Base-by-base conservation (phyloP, 2,888 invertebrate genomes). In the Apodemia zela region DNA sequence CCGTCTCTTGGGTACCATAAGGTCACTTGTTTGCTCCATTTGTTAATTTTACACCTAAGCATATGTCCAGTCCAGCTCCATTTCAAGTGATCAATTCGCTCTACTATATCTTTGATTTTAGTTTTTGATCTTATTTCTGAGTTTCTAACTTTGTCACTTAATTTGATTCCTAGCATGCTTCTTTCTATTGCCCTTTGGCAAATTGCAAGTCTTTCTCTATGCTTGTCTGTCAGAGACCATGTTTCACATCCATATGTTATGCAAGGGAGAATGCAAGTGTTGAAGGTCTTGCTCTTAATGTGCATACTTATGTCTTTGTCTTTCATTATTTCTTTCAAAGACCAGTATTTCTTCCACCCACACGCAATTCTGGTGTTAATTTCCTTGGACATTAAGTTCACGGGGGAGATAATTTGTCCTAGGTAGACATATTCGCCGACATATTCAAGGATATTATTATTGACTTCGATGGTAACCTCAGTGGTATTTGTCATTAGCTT, bases 331-430 rank as follows among this genome's bases (percentile, higher is more conserved):
- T n/a, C n/a, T 42, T 10, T 6, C 15, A 11, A 2, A 15, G 51
- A 2, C 67, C 67, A 69, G 61, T 65, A 67, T 54, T 61, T 63
- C 59, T 61, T 68, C 68, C 68, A 68, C 38, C 64, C 62, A 6
- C 61, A 59, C 5, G 62, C 62, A 54, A 68, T 65, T 51, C 68
- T 33, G 49, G 35, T 68, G 25, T 67, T 57, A 47, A 69, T 63
- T 67, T 69, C 66, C 61, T 64, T 64, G 25, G 66, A 42, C 65
- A 63, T 65, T 47, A 1, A 15, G n/a, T 67, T 62, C 35, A 5
- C 11, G 42, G 65, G 58, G 49, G 67, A 65, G 47, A 67, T 65
- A 35, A 65, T 67, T 59, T 65, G 64, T 38, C 64, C 64, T 42
- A 67, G 35, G 51, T 66, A 64, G 8, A 63, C 49, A 66, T 54